phyloP scores from a whole-genome alignment of 2,888 invertebrate species.

The Drosophila falleni region DNA sequence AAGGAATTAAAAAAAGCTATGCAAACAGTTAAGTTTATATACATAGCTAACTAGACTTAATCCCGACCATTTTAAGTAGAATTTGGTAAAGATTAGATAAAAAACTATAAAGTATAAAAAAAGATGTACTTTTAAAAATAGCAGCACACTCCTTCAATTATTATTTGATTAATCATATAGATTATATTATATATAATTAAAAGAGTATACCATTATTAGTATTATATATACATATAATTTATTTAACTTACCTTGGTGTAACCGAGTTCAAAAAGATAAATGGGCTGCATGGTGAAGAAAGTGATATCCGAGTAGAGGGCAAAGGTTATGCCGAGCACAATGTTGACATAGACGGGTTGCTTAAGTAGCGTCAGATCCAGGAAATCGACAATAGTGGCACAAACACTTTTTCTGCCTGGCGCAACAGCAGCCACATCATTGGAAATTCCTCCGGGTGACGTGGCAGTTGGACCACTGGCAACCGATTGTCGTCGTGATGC shows the following conservation, averaged over 20 bases:
- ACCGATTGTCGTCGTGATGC: slow-evolving; percentile 67
- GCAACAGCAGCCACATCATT: neutral
- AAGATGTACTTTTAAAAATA: neutral
- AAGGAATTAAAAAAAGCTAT: neutral
- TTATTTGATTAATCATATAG: neutral
- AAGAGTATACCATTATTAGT: neutral
- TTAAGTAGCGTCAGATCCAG: slow-evolving; percentile 88
- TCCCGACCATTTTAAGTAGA: neutral
- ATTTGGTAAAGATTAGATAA: neutral
- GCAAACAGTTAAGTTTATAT: neutral
- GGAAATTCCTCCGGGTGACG: neutral
- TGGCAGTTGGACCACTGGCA: slow-evolving; percentile 10
- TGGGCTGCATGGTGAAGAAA: slow-evolving; percentile 90
- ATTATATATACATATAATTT: neutral
- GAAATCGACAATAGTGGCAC: slow-evolving; percentile 87
- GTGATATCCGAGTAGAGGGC: slow-evolving; percentile 90
- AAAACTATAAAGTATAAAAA: neutral
- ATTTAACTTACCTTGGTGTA: slow-evolving; percentile 76
- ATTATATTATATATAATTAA: neutral
- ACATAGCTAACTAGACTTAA: neutral
- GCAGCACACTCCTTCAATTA: neutral
- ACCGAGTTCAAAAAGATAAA: slow-evolving; percentile 85
- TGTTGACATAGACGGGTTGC: slow-evolving; percentile 89
- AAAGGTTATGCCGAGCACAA: slow-evolving; percentile 89
- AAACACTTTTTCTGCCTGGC: slow-evolving; percentile 25